Base-by-base conservation (phyloP, 2,888 invertebrate genomes). In the Lepidocyrtinus sp. region DNA sequence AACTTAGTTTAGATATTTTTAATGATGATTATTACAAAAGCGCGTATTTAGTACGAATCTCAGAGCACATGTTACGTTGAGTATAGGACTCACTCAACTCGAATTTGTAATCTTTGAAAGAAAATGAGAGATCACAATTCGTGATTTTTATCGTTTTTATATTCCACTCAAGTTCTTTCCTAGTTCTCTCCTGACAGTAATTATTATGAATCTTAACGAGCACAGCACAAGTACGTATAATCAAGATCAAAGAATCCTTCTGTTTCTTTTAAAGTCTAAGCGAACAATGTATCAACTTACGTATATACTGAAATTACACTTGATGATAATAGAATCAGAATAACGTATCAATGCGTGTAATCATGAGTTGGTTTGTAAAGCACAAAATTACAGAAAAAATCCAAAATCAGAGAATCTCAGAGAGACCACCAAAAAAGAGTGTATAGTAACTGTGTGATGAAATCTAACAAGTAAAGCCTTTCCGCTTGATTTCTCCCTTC, bases 141-240 rank as follows among this genome's bases (percentile, higher is more conserved):
- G 19, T 65, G 64, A 70, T 70, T 70, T 71, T 65, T 76, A 76
- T 76, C 75, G 70, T 55, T 36, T 50, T 55, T 65, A 50, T 62
- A 45, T 71, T 62, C 25, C 63, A 59, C 21, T 71, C 50, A 50
- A 50, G 50, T 50, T 50, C 15, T 50, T 50, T 17, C 15, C 25
- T 64, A 26, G 64, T 59, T 71, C 64, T 75, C 27, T 70, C 27
- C 64, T 75, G 70, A 76, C 76, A 76, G 5, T 50, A 50, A 50
- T 50, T 50, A 71, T 76, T 76, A 75, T 75, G 70, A 76, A 64
- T 76, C 76, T 59, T 70, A 76, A 76, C 76, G 76, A 76, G 71
- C 55, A 59, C 75, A 36, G 71, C 55, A 59, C 75, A 36, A 68
- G 61, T 63, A 69, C 61, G 26, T 46, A 50, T 50, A 15, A 50